Base-by-base conservation (phyloP, 2,797 vertebrate species). In the Muraenolepis orangiensis region DNA sequence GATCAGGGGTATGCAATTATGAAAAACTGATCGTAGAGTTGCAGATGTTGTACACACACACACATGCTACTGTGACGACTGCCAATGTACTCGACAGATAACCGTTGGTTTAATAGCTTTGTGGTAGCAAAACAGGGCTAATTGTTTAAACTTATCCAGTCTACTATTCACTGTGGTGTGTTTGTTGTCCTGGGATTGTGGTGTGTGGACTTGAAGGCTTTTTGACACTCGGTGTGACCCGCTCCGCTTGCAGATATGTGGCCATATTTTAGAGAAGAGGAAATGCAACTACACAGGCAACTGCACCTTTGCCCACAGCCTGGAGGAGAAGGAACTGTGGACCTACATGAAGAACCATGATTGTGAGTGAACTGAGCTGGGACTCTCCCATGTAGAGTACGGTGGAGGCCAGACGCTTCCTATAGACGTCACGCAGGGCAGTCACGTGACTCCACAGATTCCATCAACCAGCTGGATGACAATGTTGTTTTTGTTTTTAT, bases 331-430 rank as follows among this genome's bases (percentile, higher is more conserved):
- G 85, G 96, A 98, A 38, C 93, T 98, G 91, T 99, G 98, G 97
- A 98, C 93, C 6, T 98, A 96, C 91, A 99, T 99, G 98, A 99
- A 97, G 88, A 95, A 96, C 85, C 95, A 95, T 75, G 92, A 95
- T 87, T 88, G 97, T 99, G 83, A 96, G 97, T 91, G 76, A 28
- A 34, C 20, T n/a, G n/a, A n/a, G n/a, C n/a, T n/a, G n/a, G n/a
- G n/a, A n/a, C n/a, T n/a, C n/a, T n/a, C n/a, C n/a, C n/a, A n/a
- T n/a, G n/a, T n/a, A n/a, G n/a, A n/a, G n/a, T n/a, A n/a, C n/a
- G n/a, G n/a, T n/a, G n/a, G n/a, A n/a, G n/a, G n/a, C n/a, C n/a
- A n/a, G n/a, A n/a, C n/a, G n/a, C n/a, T n/a, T n/a, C n/a, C n/a
- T n/a, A n/a, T n/a, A n/a, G n/a, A n/a, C n/a, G n/a, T n/a, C n/a